phyloP scores from a whole-genome alignment of 2,888 invertebrate genomes.

The Hypsopygia costalis region DNA sequence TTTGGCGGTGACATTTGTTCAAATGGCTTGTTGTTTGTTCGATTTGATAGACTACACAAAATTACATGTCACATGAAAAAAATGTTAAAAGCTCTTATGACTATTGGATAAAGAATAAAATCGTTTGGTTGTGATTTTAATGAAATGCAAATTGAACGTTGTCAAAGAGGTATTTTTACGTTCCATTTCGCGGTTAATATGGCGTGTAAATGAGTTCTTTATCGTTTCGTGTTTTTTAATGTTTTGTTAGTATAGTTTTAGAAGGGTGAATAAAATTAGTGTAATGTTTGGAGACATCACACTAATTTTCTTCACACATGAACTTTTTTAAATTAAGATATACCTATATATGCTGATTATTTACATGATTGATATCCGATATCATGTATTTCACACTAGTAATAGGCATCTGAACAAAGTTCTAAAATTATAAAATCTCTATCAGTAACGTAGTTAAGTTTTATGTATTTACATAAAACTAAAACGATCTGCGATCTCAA shows the following conservation, averaged over 20 bases:
- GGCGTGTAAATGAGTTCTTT: slow-evolving; percentile 78
- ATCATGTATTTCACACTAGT: no score
- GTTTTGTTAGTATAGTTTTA: slow-evolving; percentile 60
- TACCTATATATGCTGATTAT: no score
- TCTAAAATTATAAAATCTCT: no score
- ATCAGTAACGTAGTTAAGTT: no score
- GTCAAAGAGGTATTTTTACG: slow-evolving; percentile 52
- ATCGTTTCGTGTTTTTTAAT: slow-evolving; percentile 63
- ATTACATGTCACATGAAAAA: slow-evolving; percentile 8
- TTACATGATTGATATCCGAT: no score
- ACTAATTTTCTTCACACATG: no score
- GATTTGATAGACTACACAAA: slow-evolving; percentile 39
- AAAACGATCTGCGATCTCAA: no score
- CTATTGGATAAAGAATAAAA: slow-evolving; percentile 27
- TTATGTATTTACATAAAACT: no score
- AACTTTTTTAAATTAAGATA: no score
- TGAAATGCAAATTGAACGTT: slow-evolving; percentile 22
- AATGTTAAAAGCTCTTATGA: neutral
- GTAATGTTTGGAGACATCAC: no score
- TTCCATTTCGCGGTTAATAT: slow-evolving; percentile 72
- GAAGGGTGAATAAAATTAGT: slow-evolving; percentile 68
- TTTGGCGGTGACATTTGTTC: slow-evolving; percentile 71
- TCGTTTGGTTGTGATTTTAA: slow-evolving; percentile 16
- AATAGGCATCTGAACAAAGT: no score
- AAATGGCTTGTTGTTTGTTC: slow-evolving; percentile 67